These are phyloP conservation scores for Solen grandis DNA, from an alignment of 1,140 invertebrate species.

Conservation along the genomic window DNA sequence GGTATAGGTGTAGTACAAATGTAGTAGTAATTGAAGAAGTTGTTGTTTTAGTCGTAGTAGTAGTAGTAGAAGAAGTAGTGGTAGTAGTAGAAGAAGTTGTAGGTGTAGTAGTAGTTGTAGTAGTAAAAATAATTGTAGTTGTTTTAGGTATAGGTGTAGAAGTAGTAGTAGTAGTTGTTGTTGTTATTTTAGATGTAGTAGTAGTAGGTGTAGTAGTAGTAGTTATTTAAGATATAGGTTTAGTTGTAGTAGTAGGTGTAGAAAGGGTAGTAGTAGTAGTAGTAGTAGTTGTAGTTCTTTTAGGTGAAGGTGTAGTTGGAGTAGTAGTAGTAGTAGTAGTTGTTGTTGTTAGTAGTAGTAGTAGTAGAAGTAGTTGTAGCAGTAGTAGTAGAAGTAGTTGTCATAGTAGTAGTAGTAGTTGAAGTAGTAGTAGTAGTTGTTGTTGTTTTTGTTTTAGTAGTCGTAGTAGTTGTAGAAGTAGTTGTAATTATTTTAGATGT, in stretches of 20 bases:
- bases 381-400: too few relatives aligned
- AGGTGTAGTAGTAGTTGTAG: constrained; percentile 49
- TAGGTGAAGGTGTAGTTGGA: too few relatives aligned
- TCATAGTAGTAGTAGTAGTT: too few relatives aligned
- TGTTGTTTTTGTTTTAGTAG: too few relatives aligned
- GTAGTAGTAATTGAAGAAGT: too few relatives aligned
- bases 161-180: constrained; percentile 42
- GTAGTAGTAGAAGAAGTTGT: constrained; percentile 46
- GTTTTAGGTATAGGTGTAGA: constrained; percentile 29
- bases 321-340: too few relatives aligned
- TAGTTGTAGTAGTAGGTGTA: constrained; percentile 28
- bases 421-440: too few relatives aligned
- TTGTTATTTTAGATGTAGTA: constrained; percentile 37
- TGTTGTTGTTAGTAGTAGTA: too few relatives aligned
- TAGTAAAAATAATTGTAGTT: constrained; percentile 45
- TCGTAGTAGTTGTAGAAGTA: too few relatives aligned
- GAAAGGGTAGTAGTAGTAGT: constrained; percentile 8
- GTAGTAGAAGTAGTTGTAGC: too few relatives aligned
- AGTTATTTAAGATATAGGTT: constrained; percentile 64
- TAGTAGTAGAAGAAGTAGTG: constrained; percentile 50
- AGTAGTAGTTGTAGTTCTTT: neutral
- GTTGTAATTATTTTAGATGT: too few relatives aligned
- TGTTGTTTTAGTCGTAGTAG: constrained; percentile 40
- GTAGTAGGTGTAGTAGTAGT: constrained; percentile 57
- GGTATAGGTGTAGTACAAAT: too few relatives aligned